Evolutionary conservation across 2,888 invertebrate genomes (phyloP), one percentile per base, ranked within the genome.

Genomic region (Drosophila sordidula): DNA sequence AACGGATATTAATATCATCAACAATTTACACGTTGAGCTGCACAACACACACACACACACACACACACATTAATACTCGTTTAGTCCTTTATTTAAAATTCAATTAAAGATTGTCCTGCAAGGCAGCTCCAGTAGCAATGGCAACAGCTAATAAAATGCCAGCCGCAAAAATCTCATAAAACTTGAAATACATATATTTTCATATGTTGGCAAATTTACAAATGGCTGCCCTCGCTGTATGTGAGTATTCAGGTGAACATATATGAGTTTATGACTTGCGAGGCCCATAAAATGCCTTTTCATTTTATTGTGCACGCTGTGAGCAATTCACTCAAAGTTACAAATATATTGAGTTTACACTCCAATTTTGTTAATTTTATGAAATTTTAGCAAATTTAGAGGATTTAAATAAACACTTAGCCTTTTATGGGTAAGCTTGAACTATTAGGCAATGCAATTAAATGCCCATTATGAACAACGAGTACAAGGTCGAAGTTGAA

Each of bases 1-100:
- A 85, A 54, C 85, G 89, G 89, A 86, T 86, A 89, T 87, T 86
- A 86, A 87, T 79, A 74, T 85, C 78, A 89, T 78, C 73, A 81
- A 75, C 82, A 87, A 85, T 82, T 88, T 70, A 75, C 65, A 70
- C 70, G 51, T 49, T 45, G 18, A 58, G 41, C 34, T 70, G 32
- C 51, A 22, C 39, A 50, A 41, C 46, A 54, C 29, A 61, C 42
- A 42, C 18, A 18, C 18, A 18, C 22, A 25, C 18, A 36, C 25
- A 42, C 47, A 39, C 8, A 32, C 32, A 44, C 18, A 45, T 25
- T 42, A n/a, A 45, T 38, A 39, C 22, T 44, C 32, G 42, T 51
- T 38, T 34, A 49, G 18, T 42, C 12, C 44, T 36, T 70, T 68
- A 87, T 83, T 81, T 62, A 67, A 78, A 78, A 87, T 87, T 83